Percentiles rank a stretch among this genome's conserved stretches.
Evolutionary conservation across 2,797 vertebrate genomes (phyloP).

Genomic region (Poliocrania exsul): DNA sequence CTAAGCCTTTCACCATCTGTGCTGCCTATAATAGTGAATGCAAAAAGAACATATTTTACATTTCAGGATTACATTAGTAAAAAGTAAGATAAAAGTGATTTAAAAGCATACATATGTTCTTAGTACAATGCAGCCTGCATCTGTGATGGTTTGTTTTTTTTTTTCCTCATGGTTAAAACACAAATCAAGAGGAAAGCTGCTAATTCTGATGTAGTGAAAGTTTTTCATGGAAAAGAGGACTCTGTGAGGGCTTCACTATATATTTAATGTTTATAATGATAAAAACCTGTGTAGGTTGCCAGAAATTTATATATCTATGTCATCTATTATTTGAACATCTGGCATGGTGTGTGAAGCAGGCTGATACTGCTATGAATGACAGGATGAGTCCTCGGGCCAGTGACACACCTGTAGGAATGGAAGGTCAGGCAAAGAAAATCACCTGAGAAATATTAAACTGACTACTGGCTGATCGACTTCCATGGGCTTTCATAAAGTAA

Average conservation of each 20-base stretch:
- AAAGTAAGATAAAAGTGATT: conserved; percentile 87
- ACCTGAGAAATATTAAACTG: background rate
- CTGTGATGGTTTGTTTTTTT: conserved; percentile 74
- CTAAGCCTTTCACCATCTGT: conserved; percentile 82
- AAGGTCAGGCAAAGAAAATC: background rate
- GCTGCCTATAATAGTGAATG: conserved; percentile 77
- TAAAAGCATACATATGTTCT: conserved; percentile 83
- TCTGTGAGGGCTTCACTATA: conserved; percentile 59
- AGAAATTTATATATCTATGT: conserved; percentile 54
- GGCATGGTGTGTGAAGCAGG: conserved; percentile 3
- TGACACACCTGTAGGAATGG: conserved; percentile 17
- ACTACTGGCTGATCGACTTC: background rate
- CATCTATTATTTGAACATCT: conserved; percentile 62
- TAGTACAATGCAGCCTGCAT: conserved; percentile 71
- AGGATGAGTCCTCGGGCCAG: background rate
- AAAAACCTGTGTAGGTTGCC: conserved; percentile 64
- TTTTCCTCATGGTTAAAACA: conserved; percentile 72
- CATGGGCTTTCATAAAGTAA: background rate
- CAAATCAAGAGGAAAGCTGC: conserved; percentile 78
- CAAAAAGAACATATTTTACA: conserved; percentile 79
- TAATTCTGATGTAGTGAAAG: conserved; percentile 72
- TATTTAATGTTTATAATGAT: conserved; percentile 68
- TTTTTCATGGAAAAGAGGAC: conserved; percentile 67
- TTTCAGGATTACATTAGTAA: conserved; percentile 85
- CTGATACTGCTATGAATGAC: background rate